Evolutionary conservation across 2,797 vertebrate genomes (phyloP).

Genomic region (Sebastes matsubarae): DNA sequence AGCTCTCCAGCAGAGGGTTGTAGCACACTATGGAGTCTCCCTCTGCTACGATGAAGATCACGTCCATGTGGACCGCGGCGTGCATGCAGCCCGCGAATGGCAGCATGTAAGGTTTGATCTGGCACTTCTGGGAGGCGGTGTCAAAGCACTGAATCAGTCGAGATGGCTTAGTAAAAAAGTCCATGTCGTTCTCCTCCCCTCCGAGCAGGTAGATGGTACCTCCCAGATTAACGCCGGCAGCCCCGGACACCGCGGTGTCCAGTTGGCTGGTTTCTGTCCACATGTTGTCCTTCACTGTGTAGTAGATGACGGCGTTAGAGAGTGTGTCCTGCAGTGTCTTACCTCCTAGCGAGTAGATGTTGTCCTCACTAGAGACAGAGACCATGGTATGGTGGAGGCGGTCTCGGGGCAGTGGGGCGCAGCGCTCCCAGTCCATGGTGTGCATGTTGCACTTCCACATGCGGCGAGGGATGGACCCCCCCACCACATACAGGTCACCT

Average conservation of each 20-base stretch:
- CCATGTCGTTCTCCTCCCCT: conserved; percentile 97
- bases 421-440: conserved; percentile 99
- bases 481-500: conserved; percentile 94
- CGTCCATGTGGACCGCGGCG: conserved; percentile 95
- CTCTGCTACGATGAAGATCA: conserved; percentile 96
- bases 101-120: conserved; percentile 93
- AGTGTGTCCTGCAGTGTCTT: conserved; percentile 97
- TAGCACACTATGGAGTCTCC: conserved; percentile 97
- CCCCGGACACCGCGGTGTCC: conserved; percentile 95
- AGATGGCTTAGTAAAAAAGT: conserved; percentile 98
- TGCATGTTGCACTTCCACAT: conserved; percentile 99
- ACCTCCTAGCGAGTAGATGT: conserved; percentile 95
- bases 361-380: conserved; percentile 90
- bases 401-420: conserved; percentile 94
- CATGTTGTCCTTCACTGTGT: conserved; percentile 94
- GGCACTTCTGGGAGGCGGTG: conserved; percentile 91
- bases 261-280: conserved; percentile 97
- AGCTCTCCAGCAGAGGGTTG: conserved; percentile 96
- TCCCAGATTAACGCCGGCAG: conserved; percentile 94
- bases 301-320: conserved; percentile 96
- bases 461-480: conserved; percentile 95
- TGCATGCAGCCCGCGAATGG: conserved; percentile 98
- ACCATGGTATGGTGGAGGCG: conserved; percentile 97
- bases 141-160: conserved; percentile 98
- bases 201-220: conserved; percentile 96